Evolutionary conservation across 2,888 invertebrate genomes (phyloP).

Genomic region (Acrobasis suavella): DNA sequence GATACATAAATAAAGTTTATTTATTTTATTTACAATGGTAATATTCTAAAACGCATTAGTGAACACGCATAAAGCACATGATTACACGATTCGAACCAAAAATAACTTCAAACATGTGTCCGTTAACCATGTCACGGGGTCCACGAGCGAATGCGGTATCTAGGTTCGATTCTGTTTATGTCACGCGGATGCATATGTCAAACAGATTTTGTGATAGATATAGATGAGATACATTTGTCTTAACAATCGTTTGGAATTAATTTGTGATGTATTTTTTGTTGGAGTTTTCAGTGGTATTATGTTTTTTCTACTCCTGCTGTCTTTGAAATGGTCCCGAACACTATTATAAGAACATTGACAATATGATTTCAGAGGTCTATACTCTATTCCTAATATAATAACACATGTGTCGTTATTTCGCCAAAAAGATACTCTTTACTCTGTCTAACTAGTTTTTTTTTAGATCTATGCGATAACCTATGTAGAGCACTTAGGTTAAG

Average conservation of each 20-base stretch:
- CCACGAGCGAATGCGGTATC: not conserved
- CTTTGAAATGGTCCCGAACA: no score
- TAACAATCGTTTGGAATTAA: not conserved
- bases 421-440: no score
- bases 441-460: no score
- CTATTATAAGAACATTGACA: no score
- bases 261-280: no score
- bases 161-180: not conserved
- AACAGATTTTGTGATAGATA: not conserved
- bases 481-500: no score
- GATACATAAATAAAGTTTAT: not conserved
- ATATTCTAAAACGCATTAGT: not conserved
- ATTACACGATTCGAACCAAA: not conserved
- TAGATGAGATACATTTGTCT: not conserved
- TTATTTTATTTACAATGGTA: not conserved
- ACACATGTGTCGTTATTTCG: no score
- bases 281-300: no score
- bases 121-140: not conserved
- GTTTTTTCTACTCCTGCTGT: no score
- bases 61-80: not conserved
- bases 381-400: no score
- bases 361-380: no score
- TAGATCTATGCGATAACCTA: no score
- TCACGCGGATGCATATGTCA: not conserved
- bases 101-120: slow-evolving; percentile 1